phyloP scores from a whole-genome alignment of 2,797 vertebrate species.

The Picus viridis region DNA sequence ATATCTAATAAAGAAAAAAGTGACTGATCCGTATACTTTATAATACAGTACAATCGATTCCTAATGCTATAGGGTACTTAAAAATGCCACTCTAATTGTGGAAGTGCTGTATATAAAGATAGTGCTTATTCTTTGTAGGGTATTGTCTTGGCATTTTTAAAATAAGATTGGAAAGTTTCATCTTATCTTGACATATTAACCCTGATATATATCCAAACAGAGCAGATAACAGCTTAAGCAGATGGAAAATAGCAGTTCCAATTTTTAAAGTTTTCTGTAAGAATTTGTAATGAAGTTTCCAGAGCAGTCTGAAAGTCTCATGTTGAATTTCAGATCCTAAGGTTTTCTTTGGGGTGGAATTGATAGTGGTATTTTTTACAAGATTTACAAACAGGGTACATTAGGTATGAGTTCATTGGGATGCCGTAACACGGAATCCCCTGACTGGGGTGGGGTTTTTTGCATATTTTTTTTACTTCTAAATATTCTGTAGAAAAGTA shows the following conservation, averaged over 20 bases:
- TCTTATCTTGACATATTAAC: not conserved
- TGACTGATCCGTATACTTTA: not conserved
- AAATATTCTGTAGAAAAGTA: not conserved
- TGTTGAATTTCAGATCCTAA: not conserved
- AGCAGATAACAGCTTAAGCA: not conserved
- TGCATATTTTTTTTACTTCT: not conserved
- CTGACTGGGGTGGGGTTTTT: accelerated
- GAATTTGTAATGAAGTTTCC: not conserved
- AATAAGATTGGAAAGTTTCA: not conserved
- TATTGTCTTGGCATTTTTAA: not conserved
- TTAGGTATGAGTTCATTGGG: not conserved
- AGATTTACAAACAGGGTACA: not conserved
- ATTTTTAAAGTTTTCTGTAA: not conserved
- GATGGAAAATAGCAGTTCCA: not conserved
- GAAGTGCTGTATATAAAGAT: not conserved
- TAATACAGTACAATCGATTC: not conserved
- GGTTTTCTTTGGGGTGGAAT: not conserved
- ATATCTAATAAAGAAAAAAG: not conserved
- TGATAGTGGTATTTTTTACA: not conserved
- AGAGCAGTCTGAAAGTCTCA: not conserved
- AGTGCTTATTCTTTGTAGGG: not conserved
- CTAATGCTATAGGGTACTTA: not conserved
- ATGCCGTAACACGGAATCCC: not conserved
- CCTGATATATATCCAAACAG: not conserved
- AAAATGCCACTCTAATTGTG: not conserved